Conservation (phyloP, 2,797 vertebrate species). For the Acanthurus leucopareius region DNA sequence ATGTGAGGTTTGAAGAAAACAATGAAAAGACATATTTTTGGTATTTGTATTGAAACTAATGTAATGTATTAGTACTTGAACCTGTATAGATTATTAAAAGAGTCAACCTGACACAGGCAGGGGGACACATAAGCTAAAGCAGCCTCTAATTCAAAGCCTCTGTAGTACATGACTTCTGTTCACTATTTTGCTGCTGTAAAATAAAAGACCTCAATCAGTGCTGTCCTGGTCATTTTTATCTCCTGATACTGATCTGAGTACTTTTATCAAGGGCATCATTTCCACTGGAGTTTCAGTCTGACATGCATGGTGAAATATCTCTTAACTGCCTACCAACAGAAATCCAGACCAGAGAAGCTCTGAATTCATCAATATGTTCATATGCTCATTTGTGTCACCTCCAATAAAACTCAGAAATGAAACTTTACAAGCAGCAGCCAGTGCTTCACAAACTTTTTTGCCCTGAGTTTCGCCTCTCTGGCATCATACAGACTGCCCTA, state of each 20-base stretch:
- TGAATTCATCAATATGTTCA: conserved; percentile 5
- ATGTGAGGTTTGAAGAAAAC: too few species aligned
- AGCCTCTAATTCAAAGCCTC: not conserved
- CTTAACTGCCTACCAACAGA: not conserved
- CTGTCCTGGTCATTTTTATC: not conserved
- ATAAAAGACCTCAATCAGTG: not conserved
- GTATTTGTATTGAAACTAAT: not conserved
- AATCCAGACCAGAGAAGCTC: not conserved
- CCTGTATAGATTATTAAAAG: not conserved
- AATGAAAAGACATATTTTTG: not conserved
- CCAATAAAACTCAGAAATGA: not conserved
- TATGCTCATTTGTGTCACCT: not conserved
- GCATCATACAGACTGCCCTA: not conserved
- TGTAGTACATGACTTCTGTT: not conserved
- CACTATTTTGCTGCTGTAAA: not conserved
- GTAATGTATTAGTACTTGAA: not conserved
- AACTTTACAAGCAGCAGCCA: not conserved
- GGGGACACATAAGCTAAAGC: not conserved
- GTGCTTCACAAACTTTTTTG: not conserved
- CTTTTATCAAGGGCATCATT: not conserved
- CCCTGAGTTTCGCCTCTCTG: not conserved
- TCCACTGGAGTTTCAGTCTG: not conserved
- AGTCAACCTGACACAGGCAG: not conserved
- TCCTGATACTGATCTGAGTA: not conserved
- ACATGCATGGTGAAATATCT: not conserved